Evolutionary conservation across 2,888 invertebrate species (phyloP).

Genomic region (Pocota personata): DNA sequence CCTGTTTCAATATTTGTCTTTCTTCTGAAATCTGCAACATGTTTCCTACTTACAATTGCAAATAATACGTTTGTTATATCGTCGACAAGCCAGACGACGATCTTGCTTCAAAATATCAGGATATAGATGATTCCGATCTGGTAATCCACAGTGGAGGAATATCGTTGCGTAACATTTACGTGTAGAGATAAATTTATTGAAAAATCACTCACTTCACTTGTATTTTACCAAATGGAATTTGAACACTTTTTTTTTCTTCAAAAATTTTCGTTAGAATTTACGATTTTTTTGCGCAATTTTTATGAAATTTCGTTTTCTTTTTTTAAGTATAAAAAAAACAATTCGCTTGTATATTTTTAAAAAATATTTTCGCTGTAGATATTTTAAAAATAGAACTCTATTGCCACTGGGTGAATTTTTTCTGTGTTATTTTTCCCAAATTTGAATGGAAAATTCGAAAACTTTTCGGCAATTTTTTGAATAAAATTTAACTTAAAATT

Average conservation of each 20-base stretch:
- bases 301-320: neutral
- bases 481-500: slow-evolving; percentile 12
- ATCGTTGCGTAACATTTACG: slow-evolving; percentile 72
- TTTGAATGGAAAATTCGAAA: slow-evolving; percentile 3
- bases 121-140: slow-evolving; percentile 57
- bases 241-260: slow-evolving; percentile 7
- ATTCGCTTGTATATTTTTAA: neutral
- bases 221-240: slow-evolving; percentile 8
- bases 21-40: slow-evolving; percentile 40
- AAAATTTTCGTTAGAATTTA: neutral
- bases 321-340: neutral
- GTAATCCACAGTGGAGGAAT: slow-evolving; percentile 60
- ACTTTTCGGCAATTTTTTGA: neutral
- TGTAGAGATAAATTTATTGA: slow-evolving; percentile 49
- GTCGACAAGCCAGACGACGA: slow-evolving; percentile 23
- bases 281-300: neutral
- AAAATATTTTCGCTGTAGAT: slow-evolving; percentile 14
- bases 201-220: slow-evolving; percentile 36
- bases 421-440: slow-evolving; percentile 9
- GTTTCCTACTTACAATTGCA: slow-evolving; percentile 60
- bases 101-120: slow-evolving; percentile 60
- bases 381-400: slow-evolving; percentile 61
- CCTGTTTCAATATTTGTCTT: slow-evolving; percentile 44
- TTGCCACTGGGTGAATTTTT: slow-evolving; percentile 38
- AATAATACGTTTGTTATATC: slow-evolving; percentile 48